Evolutionary conservation across 1,140 invertebrate species (phyloP).

Genomic region (Scaptomyza hsui): DNA sequence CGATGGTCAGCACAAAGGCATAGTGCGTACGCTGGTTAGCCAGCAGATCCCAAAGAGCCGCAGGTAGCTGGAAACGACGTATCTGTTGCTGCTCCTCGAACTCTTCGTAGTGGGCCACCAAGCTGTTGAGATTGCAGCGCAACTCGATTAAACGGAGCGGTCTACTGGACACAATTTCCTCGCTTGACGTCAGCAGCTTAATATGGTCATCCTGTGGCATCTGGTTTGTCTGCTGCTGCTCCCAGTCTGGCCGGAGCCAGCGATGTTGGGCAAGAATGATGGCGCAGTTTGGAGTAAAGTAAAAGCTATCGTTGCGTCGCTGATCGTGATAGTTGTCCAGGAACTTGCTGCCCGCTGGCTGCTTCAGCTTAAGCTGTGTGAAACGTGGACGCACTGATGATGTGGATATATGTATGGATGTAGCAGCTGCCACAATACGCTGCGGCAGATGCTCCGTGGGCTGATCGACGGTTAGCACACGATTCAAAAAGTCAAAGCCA

Average conservation of each 20-base stretch:
- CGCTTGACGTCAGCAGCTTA: constrained; percentile 19
- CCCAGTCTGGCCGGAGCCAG: constrained; percentile 54
- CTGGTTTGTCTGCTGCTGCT: neutral
- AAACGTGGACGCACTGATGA: constrained; percentile 77
- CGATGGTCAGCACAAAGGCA: constrained; percentile 61
- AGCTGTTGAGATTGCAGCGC: constrained; percentile 68
- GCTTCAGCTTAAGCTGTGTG: constrained; percentile 84
- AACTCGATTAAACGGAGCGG: constrained; percentile 70
- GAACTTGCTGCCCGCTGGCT: constrained; percentile 72
- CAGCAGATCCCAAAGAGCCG: constrained; percentile 51
- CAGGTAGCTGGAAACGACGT: constrained; percentile 49
- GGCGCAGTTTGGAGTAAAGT: constrained; percentile 73
- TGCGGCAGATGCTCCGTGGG: constrained; percentile 85
- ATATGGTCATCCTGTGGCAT: constrained; percentile 11
- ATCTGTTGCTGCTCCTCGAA: constrained; percentile 31
- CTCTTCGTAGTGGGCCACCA: constrained; percentile 71
- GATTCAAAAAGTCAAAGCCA: constrained; percentile 95
- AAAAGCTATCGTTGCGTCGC: constrained; percentile 75
- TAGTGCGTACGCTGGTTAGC: constrained; percentile 60
- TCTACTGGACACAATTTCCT: constrained; percentile 46
- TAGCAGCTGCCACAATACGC: constrained; percentile 81
- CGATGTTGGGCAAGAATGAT: constrained; percentile 76
- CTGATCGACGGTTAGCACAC: constrained; percentile 88
- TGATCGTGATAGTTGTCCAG: constrained; percentile 84
- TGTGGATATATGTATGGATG: constrained; percentile 23